These are phyloP conservation scores for Aythya baeri DNA, from an alignment of 2,113 vertebrate species.

Conservation along the genomic window DNA sequence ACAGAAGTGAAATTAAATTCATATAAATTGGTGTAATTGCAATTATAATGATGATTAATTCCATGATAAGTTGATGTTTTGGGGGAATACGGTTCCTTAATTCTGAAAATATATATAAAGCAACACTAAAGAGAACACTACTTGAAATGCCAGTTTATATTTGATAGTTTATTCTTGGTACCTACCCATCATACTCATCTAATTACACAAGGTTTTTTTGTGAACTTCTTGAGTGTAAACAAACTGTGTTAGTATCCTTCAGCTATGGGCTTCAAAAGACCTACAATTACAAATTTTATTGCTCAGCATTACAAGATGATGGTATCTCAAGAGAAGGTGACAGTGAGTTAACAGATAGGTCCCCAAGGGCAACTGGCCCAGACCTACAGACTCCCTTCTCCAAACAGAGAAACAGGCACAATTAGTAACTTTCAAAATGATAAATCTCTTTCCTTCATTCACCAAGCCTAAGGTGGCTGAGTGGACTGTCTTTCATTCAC, in stretches of 20 bases:
- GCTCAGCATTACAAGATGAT: constrained; percentile 74
- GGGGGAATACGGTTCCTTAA: background rate
- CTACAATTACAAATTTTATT: constrained; percentile 77
- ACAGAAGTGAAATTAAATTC: background rate
- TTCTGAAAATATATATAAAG: background rate
- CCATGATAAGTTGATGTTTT: background rate
- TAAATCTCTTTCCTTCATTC: constrained; percentile 65
- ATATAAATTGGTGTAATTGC: background rate
- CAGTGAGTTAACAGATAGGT: constrained; percentile 75
- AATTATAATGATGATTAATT: background rate
- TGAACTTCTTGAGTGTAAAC: constrained; percentile 69
- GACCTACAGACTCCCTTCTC: constrained; percentile 76
- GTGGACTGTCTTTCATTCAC: constrained; percentile 39
- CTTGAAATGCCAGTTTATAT: background rate
- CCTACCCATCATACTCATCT: background rate
- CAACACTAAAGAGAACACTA: background rate
- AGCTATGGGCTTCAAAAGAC: constrained; percentile 70
- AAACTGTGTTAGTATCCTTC: constrained; percentile 63
- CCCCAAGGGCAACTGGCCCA: constrained; percentile 68
- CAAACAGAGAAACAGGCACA: constrained; percentile 73
- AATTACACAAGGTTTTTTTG: constrained; percentile 49
- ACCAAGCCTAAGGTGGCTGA: background rate
- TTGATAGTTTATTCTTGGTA: background rate
- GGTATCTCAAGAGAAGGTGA: constrained; percentile 76
- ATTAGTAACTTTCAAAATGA: constrained; percentile 74